These are phyloP conservation scores for Aproaerema taeniolella DNA, from an alignment of 2,888 invertebrate species.

Conservation along the genomic window DNA sequence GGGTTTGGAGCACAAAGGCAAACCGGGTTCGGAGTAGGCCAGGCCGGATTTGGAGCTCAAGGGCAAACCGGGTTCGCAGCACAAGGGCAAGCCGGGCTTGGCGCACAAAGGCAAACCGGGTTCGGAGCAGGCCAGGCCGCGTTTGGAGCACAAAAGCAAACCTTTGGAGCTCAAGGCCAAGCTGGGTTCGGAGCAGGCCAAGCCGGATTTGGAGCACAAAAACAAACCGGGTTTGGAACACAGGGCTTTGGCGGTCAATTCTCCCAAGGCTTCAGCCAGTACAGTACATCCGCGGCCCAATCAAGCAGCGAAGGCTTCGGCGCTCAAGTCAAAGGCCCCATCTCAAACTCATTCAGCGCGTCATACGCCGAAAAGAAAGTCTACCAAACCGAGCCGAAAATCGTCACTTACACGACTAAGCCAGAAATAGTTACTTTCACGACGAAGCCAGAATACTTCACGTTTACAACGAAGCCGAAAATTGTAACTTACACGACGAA, in stretches of 20 bases:
- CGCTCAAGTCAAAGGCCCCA: slow-evolving; percentile 42
- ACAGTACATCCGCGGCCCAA: slow-evolving; percentile 27
- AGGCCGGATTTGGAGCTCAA: slow-evolving; percentile 4
- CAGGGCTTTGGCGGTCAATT: slow-evolving; percentile 6
- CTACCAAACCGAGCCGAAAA: slow-evolving; percentile 51
- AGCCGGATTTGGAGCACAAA: neutral
- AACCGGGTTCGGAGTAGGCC: slow-evolving; percentile 14
- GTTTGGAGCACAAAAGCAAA: too few species aligned
- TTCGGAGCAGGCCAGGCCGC: too few species aligned
- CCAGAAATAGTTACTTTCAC: slow-evolving; percentile 52
- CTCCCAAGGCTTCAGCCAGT: slow-evolving; percentile 24
- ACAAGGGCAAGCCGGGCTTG: neutral
- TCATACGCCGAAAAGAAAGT: slow-evolving; percentile 56
- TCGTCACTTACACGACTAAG: slow-evolving; percentile 49
- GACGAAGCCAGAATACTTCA: slow-evolving; percentile 48
- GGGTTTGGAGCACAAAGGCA: too few species aligned
- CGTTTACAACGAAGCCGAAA: slow-evolving; percentile 50
- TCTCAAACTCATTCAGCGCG: slow-evolving; percentile 52
- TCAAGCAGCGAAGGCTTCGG: slow-evolving; percentile 30
- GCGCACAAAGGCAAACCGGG: too few species aligned
- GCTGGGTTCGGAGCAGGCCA: slow-evolving; percentile 16
- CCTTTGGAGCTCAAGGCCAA: slow-evolving; percentile 15
- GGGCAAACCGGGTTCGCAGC: neutral
- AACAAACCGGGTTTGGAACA: neutral
- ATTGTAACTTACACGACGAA: slow-evolving; percentile 38